phyloP scores from a whole-genome alignment of 2,888 invertebrate species.

The Rhagophthalmus giganteus region DNA sequence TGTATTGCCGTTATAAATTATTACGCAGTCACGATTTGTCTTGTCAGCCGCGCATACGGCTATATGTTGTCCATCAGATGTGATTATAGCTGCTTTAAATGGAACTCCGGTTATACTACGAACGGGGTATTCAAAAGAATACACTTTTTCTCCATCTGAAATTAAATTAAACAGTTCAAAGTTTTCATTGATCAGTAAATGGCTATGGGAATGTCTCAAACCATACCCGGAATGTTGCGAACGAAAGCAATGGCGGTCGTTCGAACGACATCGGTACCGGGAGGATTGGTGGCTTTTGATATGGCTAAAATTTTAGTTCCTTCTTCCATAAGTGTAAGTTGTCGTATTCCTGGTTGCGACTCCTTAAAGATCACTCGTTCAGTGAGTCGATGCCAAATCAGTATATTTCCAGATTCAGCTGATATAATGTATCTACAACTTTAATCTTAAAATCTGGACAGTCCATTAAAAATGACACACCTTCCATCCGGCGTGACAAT shows the following conservation, averaged over 20 bases:
- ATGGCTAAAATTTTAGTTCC: conserved; percentile 75
- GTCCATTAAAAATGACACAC: conserved; percentile 47
- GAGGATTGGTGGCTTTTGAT: conserved; percentile 67
- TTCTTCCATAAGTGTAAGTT: conserved; percentile 73
- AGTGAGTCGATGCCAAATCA: conserved; percentile 83
- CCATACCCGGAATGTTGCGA: conserved; percentile 72
- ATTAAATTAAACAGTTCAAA: too few species aligned
- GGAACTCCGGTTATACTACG: conserved; percentile 69
- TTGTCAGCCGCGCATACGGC: conserved; percentile 83
- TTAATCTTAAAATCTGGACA: neutral
- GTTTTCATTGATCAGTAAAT: too few species aligned
- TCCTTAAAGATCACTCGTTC: conserved; percentile 79
- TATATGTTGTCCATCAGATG: conserved; percentile 78
- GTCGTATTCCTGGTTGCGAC: conserved; percentile 78
- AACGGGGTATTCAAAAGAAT: conserved; percentile 81
- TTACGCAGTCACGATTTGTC: conserved; percentile 76
- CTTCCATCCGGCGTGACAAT: conserved; percentile 83
- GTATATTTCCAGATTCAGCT: conserved; percentile 87
- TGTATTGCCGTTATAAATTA: conserved; percentile 80
- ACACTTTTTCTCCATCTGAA: conserved; percentile 74
- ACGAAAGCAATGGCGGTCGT: conserved; percentile 69
- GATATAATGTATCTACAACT: conserved; percentile 73
- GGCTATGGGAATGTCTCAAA: neutral
- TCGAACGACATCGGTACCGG: conserved; percentile 67
- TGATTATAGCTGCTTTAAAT: conserved; percentile 77